Base-by-base conservation (phyloP, 2,888 invertebrate genomes). In the Tromatobia lineatoria region DNA sequence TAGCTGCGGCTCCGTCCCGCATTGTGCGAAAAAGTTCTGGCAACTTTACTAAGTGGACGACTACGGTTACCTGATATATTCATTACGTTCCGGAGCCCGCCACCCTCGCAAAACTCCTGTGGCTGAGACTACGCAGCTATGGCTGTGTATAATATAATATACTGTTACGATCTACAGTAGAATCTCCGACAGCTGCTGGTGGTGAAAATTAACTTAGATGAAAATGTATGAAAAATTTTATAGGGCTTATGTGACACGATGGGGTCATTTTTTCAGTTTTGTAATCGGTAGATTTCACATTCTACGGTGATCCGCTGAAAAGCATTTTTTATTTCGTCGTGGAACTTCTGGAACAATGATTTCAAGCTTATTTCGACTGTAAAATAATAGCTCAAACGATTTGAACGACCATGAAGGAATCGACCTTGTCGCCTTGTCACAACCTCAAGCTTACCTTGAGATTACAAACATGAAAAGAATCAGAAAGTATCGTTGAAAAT, bases 1-100 rank as follows among this genome's bases (percentile, higher is more conserved):
- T 38, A 61, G 18, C 34, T 38, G 25, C 74, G 45, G 38, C 47
- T 45, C 38, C 47, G 59, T n/a, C 34, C 66, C 67, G 67, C 59
- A 73, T 69, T 67, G 76, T 80, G 59, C 20, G 52, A 74, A 78
- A 83, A 64, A 34, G 11, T 80, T 74, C 74, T 76, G 45, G 70
- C 29, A 80, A 83, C 80, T 83, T 80, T 61, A 25, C 76, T 29
- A 83, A 83, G 73, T 80, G 67, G 73, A 77, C 69, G 75, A 80
- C 52, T 57, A 57, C 34, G 76, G 76, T 73, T 77, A 61, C 71
- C 61, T 73, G 67, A 80, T 83, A 83, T 80, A 80, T 83, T 83
- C 83, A 83, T 80, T 80, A 80, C 57, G 71, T 47, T 67, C 18
- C 23, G 54, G 29, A 29, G 61, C 23, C 11, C 29, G 50, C 54